Evolutionary conservation across 2,888 invertebrate genomes (phyloP), one percentile per base, ranked within the genome.

Genomic region (Orthonevra nobilis): DNA sequence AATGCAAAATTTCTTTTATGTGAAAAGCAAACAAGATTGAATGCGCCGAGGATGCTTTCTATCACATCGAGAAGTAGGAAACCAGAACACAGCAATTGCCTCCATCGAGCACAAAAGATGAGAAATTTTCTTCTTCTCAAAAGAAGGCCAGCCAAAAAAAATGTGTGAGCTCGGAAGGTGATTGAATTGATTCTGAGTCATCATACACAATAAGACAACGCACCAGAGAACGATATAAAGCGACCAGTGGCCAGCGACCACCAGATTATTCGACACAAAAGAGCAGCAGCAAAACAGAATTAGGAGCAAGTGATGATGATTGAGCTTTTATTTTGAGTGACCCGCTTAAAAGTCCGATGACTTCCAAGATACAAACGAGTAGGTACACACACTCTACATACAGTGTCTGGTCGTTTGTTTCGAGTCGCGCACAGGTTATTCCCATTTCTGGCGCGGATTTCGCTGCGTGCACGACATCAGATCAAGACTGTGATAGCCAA

Each of bases 261-360:
- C 58, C 30, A 38, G 20, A 48, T n/a, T 54, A 61, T 54, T n/a
- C 17, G 23, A 63, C 56, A 72, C 48, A 58, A 63, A n/a, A 50
- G 48, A 32, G 63, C 61, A 23, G 23, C 10, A 46, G 28, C 36
- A 64, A 61, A 36, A 48, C 23, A 56, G 52, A 77, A n/a, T 77
- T 77, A 70, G 64, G 75, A 77, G 70, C 75, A 77, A 77, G 30
- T 58, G 63, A 34, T 3, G 42, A 42, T 58, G 69, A 63, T 69
- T 38, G 70, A 61, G 40, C 15, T 54, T 61, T 54, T 60, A 40
- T 40, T 44, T 15, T 15, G 44, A 66, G 30, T 63, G 75, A 75
- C 69, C 75, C 68, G 74, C 54, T 68, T 68, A 38, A 68, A 52
- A 61, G 68, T 68, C 60, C 72, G 52, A 77, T 60, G 64, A 72